phyloP scores from a whole-genome alignment of 2,797 vertebrate species.

The Gallinago stenura region DNA sequence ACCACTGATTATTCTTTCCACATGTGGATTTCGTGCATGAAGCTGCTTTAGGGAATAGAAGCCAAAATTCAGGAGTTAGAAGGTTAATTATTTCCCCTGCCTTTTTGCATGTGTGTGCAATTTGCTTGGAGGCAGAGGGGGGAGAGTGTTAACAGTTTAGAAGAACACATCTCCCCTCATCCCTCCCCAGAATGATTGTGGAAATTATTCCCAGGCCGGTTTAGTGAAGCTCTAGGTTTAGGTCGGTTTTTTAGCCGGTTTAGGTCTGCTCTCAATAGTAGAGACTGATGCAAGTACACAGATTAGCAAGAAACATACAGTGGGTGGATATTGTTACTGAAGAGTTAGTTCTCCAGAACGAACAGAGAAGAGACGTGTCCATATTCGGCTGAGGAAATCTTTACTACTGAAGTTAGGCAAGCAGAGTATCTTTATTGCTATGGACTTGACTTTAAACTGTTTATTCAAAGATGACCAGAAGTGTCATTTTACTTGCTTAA shows the following conservation, averaged over 20 bases:
- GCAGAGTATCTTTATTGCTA: neutral
- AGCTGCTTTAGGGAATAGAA: neutral
- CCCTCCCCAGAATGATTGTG: neutral
- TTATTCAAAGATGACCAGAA: neutral
- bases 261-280: neutral
- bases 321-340: neutral
- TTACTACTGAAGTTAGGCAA: neutral
- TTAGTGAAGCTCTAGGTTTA: neutral
- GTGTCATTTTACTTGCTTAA: neutral
- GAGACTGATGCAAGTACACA: neutral
- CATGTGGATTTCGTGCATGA: neutral
- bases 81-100: slow-evolving; percentile 20
- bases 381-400: neutral
- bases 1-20: slow-evolving; percentile 36
- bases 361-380: neutral
- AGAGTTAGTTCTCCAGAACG: neutral
- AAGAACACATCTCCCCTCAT: neutral
- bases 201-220: neutral
- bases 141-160: neutral
- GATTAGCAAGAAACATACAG: neutral
- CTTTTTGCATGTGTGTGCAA: neutral
- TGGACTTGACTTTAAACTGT: neutral
- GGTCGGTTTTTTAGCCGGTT: too few species aligned
- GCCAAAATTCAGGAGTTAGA: neutral
- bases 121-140: neutral